Conservation (phyloP, 2,888 invertebrate species). For the Anthrax anthrax region DNA sequence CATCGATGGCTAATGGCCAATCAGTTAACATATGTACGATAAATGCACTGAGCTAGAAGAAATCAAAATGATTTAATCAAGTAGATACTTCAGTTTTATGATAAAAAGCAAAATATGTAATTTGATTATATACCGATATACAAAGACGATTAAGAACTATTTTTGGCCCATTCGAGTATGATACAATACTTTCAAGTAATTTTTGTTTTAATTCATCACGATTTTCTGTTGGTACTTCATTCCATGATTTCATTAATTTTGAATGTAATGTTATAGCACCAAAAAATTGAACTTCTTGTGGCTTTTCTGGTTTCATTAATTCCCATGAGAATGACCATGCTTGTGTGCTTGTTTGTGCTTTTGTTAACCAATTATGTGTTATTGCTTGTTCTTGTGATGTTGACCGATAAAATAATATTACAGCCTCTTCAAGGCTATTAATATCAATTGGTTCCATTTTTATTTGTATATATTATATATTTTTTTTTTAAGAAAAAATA, state of each 20-base stretch:
- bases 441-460: conserved; percentile 31
- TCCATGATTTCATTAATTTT: conserved; percentile 78
- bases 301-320: conserved; percentile 66
- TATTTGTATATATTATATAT: no score
- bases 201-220: conserved; percentile 63
- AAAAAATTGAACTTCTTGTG: conserved; percentile 83
- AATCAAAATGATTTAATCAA: not conserved
- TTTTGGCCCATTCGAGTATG: conserved; percentile 67
- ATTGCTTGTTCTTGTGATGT: conserved; percentile 51
- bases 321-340: conserved; percentile 93
- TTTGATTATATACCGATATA: conserved; percentile 51
- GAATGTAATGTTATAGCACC: conserved; percentile 81
- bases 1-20: conserved; percentile 53
- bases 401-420: conserved; percentile 30
- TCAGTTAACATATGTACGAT: conserved; percentile 50
- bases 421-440: conserved; percentile 30
- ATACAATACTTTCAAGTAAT: conserved; percentile 60
- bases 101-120: no score
- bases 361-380: conserved; percentile 73
- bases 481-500: no score
- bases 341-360: conserved; percentile 69
- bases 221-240: conserved; percentile 68
- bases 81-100: not conserved
- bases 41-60: conserved; percentile 60
- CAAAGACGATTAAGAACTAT: conserved; percentile 75